Conservation (phyloP, 2,888 invertebrate species). For the Calameuta idolon region DNA sequence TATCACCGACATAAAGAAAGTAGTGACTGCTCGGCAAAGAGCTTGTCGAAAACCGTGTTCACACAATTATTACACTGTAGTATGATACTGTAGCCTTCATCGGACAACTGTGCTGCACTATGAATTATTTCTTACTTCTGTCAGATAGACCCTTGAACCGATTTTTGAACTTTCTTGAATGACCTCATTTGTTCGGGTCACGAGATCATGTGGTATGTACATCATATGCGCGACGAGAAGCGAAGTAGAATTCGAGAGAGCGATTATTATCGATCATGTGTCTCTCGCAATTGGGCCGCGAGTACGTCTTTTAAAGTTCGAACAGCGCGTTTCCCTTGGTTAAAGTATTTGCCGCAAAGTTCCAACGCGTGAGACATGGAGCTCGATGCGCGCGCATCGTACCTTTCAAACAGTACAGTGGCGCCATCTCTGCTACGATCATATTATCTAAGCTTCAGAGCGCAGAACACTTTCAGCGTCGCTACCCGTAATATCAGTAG, state of each 20-base stretch:
- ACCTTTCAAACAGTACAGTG: neutral
- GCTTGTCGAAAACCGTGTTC: neutral
- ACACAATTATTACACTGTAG: neutral
- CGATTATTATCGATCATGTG: neutral
- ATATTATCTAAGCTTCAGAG: neutral
- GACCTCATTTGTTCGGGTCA: neutral
- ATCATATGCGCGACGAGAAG: neutral
- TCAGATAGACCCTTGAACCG: neutral
- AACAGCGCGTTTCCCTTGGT: neutral
- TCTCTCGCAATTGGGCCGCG: neutral
- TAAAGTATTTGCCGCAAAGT: neutral
- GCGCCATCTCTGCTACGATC: neutral
- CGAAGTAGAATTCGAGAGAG: neutral
- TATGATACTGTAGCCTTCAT: neutral
- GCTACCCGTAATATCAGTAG: conserved; percentile 3
- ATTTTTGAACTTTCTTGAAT: neutral
- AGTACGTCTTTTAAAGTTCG: neutral
- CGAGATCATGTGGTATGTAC: neutral
- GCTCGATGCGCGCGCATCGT: neutral
- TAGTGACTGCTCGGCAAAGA: neutral
- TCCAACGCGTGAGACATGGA: neutral
- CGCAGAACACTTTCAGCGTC: conserved; percentile 5
- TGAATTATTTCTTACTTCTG: neutral
- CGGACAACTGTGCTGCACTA: neutral
- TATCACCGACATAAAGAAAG: neutral